Percentiles rank a stretch among this genome's conserved stretches.
These are phyloP conservation scores for Chelonia mydas DNA, from an alignment of 2,797 vertebrate genomes.

Conservation along the genomic window DNA sequence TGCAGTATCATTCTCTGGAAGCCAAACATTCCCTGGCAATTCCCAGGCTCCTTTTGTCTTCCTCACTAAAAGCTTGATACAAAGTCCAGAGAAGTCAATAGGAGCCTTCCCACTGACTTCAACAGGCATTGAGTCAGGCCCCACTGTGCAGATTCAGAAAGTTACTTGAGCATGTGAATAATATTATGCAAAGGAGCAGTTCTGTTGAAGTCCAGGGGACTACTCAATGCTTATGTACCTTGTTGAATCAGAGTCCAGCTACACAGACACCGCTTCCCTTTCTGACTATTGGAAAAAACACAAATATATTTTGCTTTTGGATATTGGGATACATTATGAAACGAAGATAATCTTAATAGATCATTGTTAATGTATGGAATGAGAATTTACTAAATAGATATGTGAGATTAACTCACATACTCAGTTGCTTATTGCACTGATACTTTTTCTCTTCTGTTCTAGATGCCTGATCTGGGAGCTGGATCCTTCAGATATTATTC, in stretches of 20 bases:
- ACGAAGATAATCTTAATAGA: no score
- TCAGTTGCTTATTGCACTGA: background rate
- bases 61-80: background rate
- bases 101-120: background rate
- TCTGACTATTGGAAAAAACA: background rate
- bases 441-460: background rate
- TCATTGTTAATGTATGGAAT: no score
- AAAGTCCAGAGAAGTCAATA: background rate
- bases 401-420: no score
- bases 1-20: background rate
- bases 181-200: background rate
- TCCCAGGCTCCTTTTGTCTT: background rate
- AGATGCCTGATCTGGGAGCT: background rate
- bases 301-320: background rate
- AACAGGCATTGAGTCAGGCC: background rate
- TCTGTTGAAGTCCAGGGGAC: background rate
- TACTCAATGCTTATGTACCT: background rate
- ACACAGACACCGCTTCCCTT: background rate
- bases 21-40: background rate
- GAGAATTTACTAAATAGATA: no score
- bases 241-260: background rate
- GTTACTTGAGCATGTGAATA: background rate
- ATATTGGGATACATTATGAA: background rate
- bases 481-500: background rate
- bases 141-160: background rate